Evolutionary conservation across 2,797 vertebrate genomes (phyloP), one percentile per base, ranked within the genome.

Genomic region (Tangara arthus): DNA sequence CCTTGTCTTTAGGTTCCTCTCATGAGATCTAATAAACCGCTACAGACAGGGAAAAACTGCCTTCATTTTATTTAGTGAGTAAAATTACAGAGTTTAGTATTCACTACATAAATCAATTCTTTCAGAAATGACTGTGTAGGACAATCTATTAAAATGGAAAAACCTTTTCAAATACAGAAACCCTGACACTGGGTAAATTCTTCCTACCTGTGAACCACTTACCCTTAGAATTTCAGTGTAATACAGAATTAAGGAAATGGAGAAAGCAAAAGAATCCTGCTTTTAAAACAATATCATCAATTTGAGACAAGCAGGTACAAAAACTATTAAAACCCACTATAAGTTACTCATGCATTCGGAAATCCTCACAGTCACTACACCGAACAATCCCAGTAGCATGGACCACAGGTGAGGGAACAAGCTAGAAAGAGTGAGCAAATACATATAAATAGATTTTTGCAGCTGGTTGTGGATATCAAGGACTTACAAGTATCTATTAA

Each of bases 381-480:
- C 3, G 9, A 91, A 81, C 19, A 71, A 70, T 61, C 61, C 17
- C 55, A 65, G 15, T 34, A 70, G 39, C 4, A 27, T 12, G 9
- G 53, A 80, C 77, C 9, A 65, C 2, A 76, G 65, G 57, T 72
- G 34, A 83, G 8, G 11, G 44, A 81, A 84, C 26, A 82, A 94
- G n/a, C 39, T 44, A 86, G 24, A 19, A 71, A 72, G 87, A 72
- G 52, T 88, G 87, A 95, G 55, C 34, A 92, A 83, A 93, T 49
- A 32, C 15, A 66, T 86, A 95, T 79, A 96, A 95, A 94, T 78
- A 96, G 94, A 93, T 30, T 87, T 87, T 69, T 82, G 63, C 86
- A 92, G 82, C 55, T 90, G 70, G 63, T 7, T 90, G 50, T 21
- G 55, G 41, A 42, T 65, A 95, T 90, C 77, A 93, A 72, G 49